Percentiles rank a stretch among this genome's conserved stretches.
Conservation (phyloP, 2,113 vertebrate species). For the Percopsis transmontana region DNA sequence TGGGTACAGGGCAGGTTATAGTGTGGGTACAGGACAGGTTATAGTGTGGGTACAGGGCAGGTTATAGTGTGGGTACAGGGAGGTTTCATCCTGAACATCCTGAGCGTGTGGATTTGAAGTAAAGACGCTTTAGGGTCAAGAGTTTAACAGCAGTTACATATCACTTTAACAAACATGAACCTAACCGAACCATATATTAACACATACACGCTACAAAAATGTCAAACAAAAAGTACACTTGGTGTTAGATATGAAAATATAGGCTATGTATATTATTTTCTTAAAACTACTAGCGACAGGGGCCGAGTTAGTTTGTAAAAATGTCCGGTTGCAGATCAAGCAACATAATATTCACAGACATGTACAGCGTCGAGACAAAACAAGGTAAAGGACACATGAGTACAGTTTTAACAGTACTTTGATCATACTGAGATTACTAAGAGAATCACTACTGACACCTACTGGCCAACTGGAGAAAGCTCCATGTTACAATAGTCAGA, state of each 20-base stretch:
- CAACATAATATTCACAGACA: constrained; percentile 33
- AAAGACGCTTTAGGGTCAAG: too few species aligned
- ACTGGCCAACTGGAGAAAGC: constrained; percentile 40
- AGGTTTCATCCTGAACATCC: not conserved
- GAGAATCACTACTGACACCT: constrained; percentile 39
- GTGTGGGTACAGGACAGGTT: too few species aligned
- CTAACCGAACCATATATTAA: constrained; percentile 27
- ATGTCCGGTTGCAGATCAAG: not conserved
- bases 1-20: too few species aligned
- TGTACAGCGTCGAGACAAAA: constrained; percentile 31
- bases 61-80: not conserved
- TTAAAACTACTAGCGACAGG: constrained; percentile 39
- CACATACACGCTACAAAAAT: constrained; percentile 58
- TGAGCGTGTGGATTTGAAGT: too few species aligned
- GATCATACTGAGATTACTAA: constrained; percentile 9
- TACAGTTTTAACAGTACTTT: not conserved
- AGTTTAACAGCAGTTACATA: too few species aligned
- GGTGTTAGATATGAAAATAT: constrained; percentile 76
- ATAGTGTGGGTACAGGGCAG: too few species aligned
- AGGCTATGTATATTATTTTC: constrained; percentile 54
- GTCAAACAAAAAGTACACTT: constrained; percentile 68
- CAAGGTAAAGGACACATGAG: constrained; percentile 19
- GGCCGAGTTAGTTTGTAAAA: constrained; percentile 31
- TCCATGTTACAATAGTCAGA: constrained; percentile 30
- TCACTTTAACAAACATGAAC: constrained; percentile 36